Evolutionary conservation across 2,797 vertebrate species (phyloP).

Genomic region (Buceros bicornis): DNA sequence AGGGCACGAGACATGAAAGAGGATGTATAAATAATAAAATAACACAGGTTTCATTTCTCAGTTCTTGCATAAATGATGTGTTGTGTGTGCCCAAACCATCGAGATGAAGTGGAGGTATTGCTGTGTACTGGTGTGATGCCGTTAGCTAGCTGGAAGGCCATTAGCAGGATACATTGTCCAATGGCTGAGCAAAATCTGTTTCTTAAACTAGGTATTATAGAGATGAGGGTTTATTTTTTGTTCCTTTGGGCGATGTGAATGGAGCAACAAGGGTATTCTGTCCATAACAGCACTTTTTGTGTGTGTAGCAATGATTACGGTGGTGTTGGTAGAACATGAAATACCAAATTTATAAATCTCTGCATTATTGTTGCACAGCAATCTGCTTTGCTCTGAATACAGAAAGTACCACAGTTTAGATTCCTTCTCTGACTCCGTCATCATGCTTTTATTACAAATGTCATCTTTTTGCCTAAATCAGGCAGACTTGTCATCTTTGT

Average conservation of each 20-base stretch:
- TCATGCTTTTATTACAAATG: not conserved
- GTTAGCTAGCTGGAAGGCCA: not conserved
- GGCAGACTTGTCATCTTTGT: not conserved
- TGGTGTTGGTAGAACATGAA: not conserved
- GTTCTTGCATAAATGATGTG: not conserved
- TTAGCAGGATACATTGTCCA: not conserved
- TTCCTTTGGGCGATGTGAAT: not conserved
- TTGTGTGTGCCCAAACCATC: not conserved
- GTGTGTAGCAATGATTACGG: not conserved
- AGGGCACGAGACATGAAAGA: not conserved
- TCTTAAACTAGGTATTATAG: not conserved
- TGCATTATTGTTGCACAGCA: not conserved
- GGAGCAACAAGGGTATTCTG: not conserved
- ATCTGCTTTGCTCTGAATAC: not conserved
- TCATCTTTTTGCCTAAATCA: not conserved
- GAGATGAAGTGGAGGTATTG: not conserved
- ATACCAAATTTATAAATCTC: not conserved
- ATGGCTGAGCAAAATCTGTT: not conserved
- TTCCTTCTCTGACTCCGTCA: not conserved
- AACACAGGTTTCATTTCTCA: not conserved
- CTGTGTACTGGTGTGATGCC: not conserved
- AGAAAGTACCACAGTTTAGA: not conserved
- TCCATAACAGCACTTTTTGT: not conserved
- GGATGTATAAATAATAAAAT: not conserved
- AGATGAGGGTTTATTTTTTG: not conserved